Base-by-base conservation (phyloP, 1,140 invertebrate species). In the Drosophila subpulchrella region DNA sequence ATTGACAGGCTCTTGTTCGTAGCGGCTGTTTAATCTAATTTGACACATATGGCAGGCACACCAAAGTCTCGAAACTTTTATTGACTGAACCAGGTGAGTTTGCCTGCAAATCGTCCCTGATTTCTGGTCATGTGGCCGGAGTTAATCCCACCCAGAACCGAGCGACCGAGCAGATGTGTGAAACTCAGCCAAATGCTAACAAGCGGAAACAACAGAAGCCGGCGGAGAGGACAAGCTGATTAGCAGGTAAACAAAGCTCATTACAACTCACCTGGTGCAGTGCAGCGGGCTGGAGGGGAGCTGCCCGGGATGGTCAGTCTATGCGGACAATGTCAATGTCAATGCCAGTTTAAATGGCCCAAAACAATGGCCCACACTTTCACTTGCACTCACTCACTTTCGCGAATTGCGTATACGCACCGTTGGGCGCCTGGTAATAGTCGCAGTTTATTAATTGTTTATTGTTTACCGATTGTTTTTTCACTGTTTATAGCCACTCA, bases 241-340 rank as follows among this genome's bases (percentile, higher is more conserved):
- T 88, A 86, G 62, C 83, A 76, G 39, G 57, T 62, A 71, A 77
- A 62, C 50, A 70, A 50, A 36, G n/a, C 62, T 41, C 39, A 50
- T 74, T 54, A 51, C 44, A 59, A 68, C 74, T 76, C 39, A 77
- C 74, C 74, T 68, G 34, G 30, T 20, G 48, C 13, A 55, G 15
- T 15, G 44, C 30, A 36, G 17, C 36, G 10, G 32, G 12, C 15
- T 17, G n/a, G 4, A 62, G 11, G 58, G 75, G 68, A 62, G 46
- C 46, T 13, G 4, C 6, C 20, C 12, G 2, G 5, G 46, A 12
- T 24, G 20, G 46, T 12, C 44, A 4, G 36, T 75, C 67, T 78
- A 51, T 65, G 50, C 67, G 75, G 77, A 41, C 83, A 88, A 72
- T 72, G 71, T 73, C 75, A 88, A 88, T 85, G 78, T 54, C 82